These are phyloP conservation scores for Pseudorhiza aurosa DNA, from an alignment of 30 jellyfish, hydroid and myxozoan genomes.

Conservation along the genomic window DNA sequence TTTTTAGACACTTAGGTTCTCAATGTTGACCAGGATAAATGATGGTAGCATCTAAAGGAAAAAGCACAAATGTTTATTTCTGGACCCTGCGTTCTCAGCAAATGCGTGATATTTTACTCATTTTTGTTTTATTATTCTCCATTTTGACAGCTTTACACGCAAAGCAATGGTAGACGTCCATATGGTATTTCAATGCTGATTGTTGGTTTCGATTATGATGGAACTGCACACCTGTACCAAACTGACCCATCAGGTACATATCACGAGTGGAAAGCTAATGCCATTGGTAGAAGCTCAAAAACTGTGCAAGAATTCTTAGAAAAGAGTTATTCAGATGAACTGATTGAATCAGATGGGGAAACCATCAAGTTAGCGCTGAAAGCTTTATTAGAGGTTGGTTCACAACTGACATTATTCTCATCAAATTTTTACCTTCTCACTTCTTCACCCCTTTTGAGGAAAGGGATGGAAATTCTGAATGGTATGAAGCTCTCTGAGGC, in stretches of 20 bases:
- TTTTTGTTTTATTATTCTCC: too few species aligned
- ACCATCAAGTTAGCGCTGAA: conserved; percentile 83
- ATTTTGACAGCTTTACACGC: conserved; percentile 76
- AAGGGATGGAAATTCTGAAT: too few species aligned
- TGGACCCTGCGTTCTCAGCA: too few species aligned
- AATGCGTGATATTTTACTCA: too few species aligned
- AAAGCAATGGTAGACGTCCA: conserved; percentile 95
- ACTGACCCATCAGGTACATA: conserved; percentile 97
- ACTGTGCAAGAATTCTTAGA: conserved; percentile 91
- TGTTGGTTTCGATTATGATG: conserved; percentile 96
- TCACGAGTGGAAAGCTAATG: conserved; percentile 96
- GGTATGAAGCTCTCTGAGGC: too few species aligned
- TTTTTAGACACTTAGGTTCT: too few species aligned
- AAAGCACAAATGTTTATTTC: too few species aligned
- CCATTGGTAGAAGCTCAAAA: conserved; percentile 93
- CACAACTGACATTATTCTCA: too few species aligned
- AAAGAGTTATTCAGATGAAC: conserved; percentile 79
- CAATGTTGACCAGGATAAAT: too few species aligned
- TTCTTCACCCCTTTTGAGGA: too few species aligned
- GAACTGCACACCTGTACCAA: conserved; percentile 89
- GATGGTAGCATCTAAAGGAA: too few species aligned
- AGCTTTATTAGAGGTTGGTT: conserved; percentile 83
- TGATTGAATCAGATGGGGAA: conserved; percentile 74
- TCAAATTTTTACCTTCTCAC: too few species aligned
- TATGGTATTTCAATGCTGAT: conserved; percentile 85